These are phyloP conservation scores for Campoplex capitator DNA, from an alignment of 2,888 invertebrate genomes.

Conservation along the genomic window DNA sequence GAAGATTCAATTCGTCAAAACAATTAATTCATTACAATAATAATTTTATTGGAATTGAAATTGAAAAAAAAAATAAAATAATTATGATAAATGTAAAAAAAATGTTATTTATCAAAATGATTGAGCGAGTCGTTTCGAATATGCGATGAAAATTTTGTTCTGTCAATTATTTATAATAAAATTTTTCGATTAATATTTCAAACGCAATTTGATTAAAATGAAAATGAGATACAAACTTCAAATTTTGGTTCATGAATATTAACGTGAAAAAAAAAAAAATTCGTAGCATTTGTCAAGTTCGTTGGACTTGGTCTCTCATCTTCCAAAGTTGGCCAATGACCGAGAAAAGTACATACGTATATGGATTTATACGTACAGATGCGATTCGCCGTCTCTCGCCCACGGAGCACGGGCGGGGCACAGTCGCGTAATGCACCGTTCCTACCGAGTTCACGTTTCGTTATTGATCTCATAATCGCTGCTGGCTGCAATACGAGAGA, in stretches of 20 bases:
- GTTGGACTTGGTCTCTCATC: background rate
- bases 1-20: too few relatives aligned
- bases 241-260: background rate
- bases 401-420: slow-evolving; percentile 56
- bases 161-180: too few relatives aligned
- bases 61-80: too few relatives aligned
- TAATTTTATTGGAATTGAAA: too few relatives aligned
- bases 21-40: too few relatives aligned
- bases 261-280: background rate
- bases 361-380: slow-evolving; percentile 14
- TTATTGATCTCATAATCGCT: slow-evolving; percentile 67
- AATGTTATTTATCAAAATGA: too few relatives aligned
- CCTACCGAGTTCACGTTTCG: slow-evolving; percentile 58
- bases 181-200: too few relatives aligned
- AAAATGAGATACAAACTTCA: background rate
- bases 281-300: background rate
- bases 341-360: slow-evolving; percentile 20
- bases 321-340: slow-evolving; percentile 40
- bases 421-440: slow-evolving; percentile 57
- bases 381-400: slow-evolving; percentile 33
- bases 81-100: too few relatives aligned
- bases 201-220: background rate
- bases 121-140: too few relatives aligned
- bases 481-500: slow-evolving; percentile 47
- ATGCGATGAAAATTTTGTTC: too few relatives aligned